Evolutionary conservation across 2,113 vertebrate species (phyloP).

Genomic region (Anguilla rostrata): DNA sequence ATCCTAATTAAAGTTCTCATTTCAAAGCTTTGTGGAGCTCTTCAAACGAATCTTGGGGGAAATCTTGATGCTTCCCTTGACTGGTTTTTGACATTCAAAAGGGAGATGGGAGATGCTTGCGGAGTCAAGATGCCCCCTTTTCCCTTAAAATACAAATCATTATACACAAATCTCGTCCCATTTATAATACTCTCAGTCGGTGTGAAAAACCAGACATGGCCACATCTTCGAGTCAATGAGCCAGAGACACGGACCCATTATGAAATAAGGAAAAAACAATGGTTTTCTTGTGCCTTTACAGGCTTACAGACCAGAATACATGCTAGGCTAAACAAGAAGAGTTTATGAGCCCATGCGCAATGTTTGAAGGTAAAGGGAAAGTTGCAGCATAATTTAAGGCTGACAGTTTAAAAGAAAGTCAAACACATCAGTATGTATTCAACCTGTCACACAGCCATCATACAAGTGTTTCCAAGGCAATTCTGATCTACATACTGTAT

Average conservation of each 20-base stretch:
- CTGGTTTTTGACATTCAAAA: neutral
- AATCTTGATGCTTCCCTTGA: neutral
- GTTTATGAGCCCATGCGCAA: neutral
- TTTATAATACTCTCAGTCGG: constrained; percentile 32
- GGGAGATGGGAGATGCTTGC: neutral
- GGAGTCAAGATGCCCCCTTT: neutral
- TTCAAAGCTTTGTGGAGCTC: neutral
- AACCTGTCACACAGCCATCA: neutral
- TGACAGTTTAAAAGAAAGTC: neutral
- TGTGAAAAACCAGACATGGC: constrained; percentile 45
- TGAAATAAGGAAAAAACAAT: neutral
- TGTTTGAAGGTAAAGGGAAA: neutral
- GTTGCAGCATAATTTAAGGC: neutral
- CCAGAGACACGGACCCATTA: constrained; percentile 32
- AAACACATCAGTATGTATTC: neutral
- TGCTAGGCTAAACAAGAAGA: neutral
- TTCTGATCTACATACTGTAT: neutral
- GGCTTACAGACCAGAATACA: neutral
- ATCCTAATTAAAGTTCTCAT: constrained; percentile 23
- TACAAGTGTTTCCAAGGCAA: neutral
- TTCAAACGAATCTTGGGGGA: neutral
- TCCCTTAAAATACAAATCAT: neutral
- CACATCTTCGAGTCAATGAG: constrained; percentile 44
- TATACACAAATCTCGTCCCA: constrained; percentile 33
- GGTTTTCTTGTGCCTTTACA: neutral